Evolutionary conservation across 2,797 vertebrate genomes (phyloP), one percentile per base, ranked within the genome.

Genomic region (Sparidentex hasta): DNA sequence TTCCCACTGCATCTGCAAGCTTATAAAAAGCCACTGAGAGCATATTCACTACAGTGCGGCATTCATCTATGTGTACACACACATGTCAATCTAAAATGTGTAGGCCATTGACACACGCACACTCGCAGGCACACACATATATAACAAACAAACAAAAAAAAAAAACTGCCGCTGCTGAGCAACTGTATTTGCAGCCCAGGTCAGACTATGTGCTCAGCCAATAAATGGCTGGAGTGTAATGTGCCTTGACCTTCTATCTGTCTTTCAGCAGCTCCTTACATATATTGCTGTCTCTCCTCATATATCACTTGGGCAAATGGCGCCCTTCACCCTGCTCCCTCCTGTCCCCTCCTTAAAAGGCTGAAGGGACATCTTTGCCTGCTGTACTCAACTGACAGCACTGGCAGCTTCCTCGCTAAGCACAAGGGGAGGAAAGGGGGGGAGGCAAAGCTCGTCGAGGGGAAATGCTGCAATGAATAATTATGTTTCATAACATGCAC

Each of bases 241-340:
- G 92, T 91, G 87, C 90, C 89, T 91, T 93, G 93, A 94, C 93
- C 94, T 95, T 95, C 93, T 83, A 90, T 92, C 92, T 89, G 93
- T 94, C 93, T 95, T 92, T 95, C 90, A 92, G 93, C 90, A 85
- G 90, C 87, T 92, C 88, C 93, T 93, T 93, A 92, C 92, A 87
- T 87, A 91, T 91, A 94, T 91, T 91, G 93, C 92, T 64, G 87
- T 93, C 90, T 92, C 92, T 91, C 85, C 89, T 91, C 88, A 84
- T 95, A 94, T 90, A 95, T 95, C 94, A 95, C 80, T 59, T 38
- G 79, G 87, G 90, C 88, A 94, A 94, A 95, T 90, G 91, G 90
- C 62, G 86, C 92, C 91, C 93, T 94, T 92, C 90, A 92, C 87
- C 92, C 89, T 70, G 74, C 71, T 81, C 89, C 84, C 87, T 76